Evolutionary conservation across 2,888 invertebrate genomes (phyloP), one percentile per base, ranked within the genome.

Genomic region (Catocala sponsa): DNA sequence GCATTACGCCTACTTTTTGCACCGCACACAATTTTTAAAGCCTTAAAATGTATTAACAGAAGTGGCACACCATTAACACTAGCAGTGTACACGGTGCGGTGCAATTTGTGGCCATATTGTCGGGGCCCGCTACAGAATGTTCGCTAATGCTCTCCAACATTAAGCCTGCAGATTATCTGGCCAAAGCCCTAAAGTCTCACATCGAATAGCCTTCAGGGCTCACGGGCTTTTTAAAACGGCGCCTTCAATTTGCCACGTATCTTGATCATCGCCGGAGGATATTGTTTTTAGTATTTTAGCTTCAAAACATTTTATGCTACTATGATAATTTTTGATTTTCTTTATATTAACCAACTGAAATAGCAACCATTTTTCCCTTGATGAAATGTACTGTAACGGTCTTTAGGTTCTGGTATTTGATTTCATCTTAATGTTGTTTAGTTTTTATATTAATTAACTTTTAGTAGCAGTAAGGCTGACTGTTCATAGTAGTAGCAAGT

Each of bases 121-220:
- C 79, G 78, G 72, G 74, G 74, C 66, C 68, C 73, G 72, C 70
- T 63, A 65, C 71, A 76, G 74, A 76, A 80, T 78, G 80, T 78
- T 80, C 82, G 74, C 83, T 88, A 88, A 88, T 85, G 81, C 81
- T 71, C 76, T 69, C 76, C 74, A 79, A 82, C 83, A 86, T 84
- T 87, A 88, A 88, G 83, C 82, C 77, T 71, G 68, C 71, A 80
- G 86, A 85, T 89, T 84, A 88, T 88, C 86, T 80, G 77, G 78
- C 76, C 72, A 76, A 78, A 78, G 78, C 81, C 76, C 74, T 81
- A 72, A 79, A 81, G 80, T 78, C 80, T 72, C 79, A 75, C 78
- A 76, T 79, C 76, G 76, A 78, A 72, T 74, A 65, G 59, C 44
- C 53, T 43, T 49, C 52, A 70, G 62, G 70, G 62, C 62, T 67